Conservation (phyloP, 1,140 invertebrate species). For the Phenacoccus solenopsis region DNA sequence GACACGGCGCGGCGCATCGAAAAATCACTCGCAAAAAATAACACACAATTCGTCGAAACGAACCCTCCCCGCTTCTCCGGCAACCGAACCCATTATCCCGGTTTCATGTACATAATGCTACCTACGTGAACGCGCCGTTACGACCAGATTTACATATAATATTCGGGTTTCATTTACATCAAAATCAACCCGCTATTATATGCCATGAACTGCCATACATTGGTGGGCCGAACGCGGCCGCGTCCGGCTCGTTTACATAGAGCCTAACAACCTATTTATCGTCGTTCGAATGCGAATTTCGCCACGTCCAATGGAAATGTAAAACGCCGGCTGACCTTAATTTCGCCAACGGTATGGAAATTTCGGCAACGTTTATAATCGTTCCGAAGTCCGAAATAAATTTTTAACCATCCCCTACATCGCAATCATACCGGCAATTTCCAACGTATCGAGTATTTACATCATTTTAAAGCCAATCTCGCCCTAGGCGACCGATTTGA, state of each 20-base stretch:
- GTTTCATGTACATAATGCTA: neutral
- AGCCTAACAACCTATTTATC: too few relatives aligned
- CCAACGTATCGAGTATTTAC: too few relatives aligned
- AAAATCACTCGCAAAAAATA: neutral
- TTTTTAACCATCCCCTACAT: too few relatives aligned
- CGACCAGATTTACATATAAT: conserved; percentile 1
- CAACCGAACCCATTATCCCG: neutral
- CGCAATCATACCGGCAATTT: too few relatives aligned
- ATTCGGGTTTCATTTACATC: conserved; percentile 2
- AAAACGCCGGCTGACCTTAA: neutral
- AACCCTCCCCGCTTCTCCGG: neutral
- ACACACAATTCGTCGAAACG: neutral
- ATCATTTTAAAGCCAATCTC: too few relatives aligned
- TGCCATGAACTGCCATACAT: neutral
- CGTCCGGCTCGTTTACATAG: too few relatives aligned
- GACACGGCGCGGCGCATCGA: neutral
- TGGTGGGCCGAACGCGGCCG: too few relatives aligned
- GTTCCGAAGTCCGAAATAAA: too few relatives aligned
- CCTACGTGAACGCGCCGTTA: neutral
- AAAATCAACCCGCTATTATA: neutral
- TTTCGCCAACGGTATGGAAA: neutral
- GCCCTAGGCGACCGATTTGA: too few relatives aligned
- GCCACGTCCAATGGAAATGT: neutral
- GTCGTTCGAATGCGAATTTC: neutral
- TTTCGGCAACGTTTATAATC: neutral